Conservation (phyloP, 2,888 invertebrate genomes). For the Xiphydria camelus region DNA sequence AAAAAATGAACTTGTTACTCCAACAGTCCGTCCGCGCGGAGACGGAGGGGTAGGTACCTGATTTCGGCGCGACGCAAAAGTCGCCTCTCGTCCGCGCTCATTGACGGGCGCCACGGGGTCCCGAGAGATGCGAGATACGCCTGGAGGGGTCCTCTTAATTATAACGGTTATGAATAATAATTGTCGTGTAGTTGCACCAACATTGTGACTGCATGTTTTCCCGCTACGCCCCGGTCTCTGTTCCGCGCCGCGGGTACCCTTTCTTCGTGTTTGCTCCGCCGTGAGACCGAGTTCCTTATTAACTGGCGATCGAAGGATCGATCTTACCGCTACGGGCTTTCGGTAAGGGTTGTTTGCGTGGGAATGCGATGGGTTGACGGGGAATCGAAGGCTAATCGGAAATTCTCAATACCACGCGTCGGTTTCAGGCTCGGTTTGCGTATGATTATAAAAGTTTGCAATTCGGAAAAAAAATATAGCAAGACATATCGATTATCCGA, state of each 20-base stretch:
- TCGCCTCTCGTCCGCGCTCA: not conserved
- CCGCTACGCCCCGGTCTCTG: slow-evolving; percentile 52
- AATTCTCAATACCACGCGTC: too few relatives aligned
- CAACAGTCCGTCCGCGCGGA: not conserved
- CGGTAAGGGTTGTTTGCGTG: too few relatives aligned
- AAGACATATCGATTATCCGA: too few relatives aligned
- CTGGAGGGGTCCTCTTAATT: slow-evolving; percentile 44
- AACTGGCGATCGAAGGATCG: slow-evolving; percentile 1
- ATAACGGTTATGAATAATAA: slow-evolving; percentile 57
- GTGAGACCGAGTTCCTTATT: slow-evolving; percentile 32
- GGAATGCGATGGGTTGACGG: too few relatives aligned
- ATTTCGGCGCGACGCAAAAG: too few relatives aligned
- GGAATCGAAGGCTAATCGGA: too few relatives aligned
- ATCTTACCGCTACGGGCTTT: too few relatives aligned
- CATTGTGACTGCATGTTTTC: slow-evolving; percentile 57
- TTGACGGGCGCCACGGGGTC: slow-evolving; percentile 25
- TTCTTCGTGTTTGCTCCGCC: slow-evolving; percentile 45
- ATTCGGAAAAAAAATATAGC: too few relatives aligned
- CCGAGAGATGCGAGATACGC: slow-evolving; percentile 38
- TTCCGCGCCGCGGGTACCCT: slow-evolving; percentile 46
- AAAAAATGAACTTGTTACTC: slow-evolving; percentile 31
- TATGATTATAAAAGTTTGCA: too few relatives aligned
- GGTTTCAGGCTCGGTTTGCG: too few relatives aligned
- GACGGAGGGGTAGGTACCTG: not conserved
- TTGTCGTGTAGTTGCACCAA: slow-evolving; percentile 58